Evolutionary conservation across 2,113 vertebrate genomes (phyloP).

Genomic region (Scortum barcoo): DNA sequence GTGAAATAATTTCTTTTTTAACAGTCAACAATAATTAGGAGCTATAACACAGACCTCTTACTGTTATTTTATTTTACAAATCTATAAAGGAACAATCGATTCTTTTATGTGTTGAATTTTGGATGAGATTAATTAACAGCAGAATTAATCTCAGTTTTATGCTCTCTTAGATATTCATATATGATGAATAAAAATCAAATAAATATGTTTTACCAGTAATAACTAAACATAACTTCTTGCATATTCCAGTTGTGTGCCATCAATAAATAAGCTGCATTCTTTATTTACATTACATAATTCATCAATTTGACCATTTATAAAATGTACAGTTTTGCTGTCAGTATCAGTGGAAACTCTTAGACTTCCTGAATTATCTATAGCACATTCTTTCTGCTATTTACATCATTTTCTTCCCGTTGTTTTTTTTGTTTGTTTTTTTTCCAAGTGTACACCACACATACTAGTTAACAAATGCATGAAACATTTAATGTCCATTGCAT

Average conservation of each 20-base stretch:
- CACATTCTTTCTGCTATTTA: slow-evolving; percentile 55
- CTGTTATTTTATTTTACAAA: background rate
- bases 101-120: background rate
- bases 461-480: slow-evolving; percentile 30
- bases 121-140: background rate
- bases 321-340: slow-evolving; percentile 52
- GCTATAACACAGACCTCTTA: background rate
- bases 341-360: slow-evolving; percentile 6
- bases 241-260: slow-evolving; percentile 32
- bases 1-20: background rate
- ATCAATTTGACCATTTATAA: slow-evolving; percentile 47
- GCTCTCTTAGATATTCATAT: background rate
- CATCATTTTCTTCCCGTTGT: slow-evolving; percentile 44
- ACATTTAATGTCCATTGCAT: slow-evolving; percentile 35
- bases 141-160: background rate
- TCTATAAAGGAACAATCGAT: background rate
- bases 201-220: background rate
- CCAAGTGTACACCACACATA: slow-evolving; percentile 32
- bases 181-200: background rate
- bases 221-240: background rate
- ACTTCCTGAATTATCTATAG: slow-evolving; percentile 1
- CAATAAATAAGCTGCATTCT: slow-evolving; percentile 52
- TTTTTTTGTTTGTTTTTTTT: too few species aligned
- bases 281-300: slow-evolving; percentile 72
- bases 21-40: background rate